phyloP scores from a whole-genome alignment of 2,888 invertebrate genomes.

The Charanyca ferruginea region DNA sequence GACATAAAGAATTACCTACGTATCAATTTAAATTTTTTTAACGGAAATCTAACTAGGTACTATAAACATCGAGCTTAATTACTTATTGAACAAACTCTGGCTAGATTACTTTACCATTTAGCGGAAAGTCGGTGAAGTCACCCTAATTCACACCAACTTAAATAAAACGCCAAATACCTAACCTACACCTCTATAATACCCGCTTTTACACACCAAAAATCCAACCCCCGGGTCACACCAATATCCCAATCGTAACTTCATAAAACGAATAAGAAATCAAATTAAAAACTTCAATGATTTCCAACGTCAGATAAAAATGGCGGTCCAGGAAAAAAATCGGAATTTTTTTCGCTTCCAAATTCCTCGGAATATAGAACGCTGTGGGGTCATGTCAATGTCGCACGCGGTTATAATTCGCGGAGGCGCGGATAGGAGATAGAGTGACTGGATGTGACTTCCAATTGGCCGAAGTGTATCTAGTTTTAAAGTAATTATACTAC shows the following conservation, averaged over 20 bases:
- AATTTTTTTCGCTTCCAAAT: constrained; percentile 50
- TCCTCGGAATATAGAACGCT: constrained; percentile 57
- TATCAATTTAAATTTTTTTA: no score
- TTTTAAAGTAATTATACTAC: no score
- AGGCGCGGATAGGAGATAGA: constrained; percentile 26
- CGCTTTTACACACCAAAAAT: constrained; percentile 3
- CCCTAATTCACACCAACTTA: background rate
- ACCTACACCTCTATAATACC: constrained; percentile 7
- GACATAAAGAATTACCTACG: no score
- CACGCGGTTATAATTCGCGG: constrained; percentile 73
- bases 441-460: constrained; percentile 71
- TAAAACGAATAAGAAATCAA: constrained; percentile 59
- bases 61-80: no score
- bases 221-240: constrained; percentile 5
- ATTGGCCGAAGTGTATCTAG: no score
- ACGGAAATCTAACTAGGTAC: no score
- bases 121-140: no score
- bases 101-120: background rate
- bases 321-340: constrained; percentile 26
- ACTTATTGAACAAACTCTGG: background rate
- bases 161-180: background rate
- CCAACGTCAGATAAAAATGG: constrained; percentile 53
- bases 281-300: constrained; percentile 66
- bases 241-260: constrained; percentile 55
- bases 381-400: constrained; percentile 79